phyloP scores from a whole-genome alignment of 2,113 vertebrate genomes.

The Ochotona curzoniae region DNA sequence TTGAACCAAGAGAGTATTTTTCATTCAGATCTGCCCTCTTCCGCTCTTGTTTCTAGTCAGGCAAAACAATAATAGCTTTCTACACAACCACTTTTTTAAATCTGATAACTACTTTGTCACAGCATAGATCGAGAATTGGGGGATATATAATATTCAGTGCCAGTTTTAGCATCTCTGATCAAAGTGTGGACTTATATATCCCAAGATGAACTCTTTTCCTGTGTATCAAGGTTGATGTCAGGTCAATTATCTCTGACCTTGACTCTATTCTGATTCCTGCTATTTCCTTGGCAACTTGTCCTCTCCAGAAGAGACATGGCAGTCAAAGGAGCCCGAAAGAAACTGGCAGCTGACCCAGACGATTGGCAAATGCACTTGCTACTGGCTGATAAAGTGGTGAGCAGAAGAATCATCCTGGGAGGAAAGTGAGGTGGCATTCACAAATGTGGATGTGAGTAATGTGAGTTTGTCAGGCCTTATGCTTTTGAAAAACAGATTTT shows the following conservation, averaged over 20 bases:
- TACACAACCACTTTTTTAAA: background rate
- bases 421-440: slow-evolving; percentile 64
- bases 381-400: slow-evolving; percentile 54
- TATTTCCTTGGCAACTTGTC: slow-evolving; percentile 61
- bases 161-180: background rate
- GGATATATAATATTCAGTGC: background rate
- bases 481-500: slow-evolving; percentile 73
- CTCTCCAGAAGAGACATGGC: slow-evolving; percentile 55
- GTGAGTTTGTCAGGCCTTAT: slow-evolving; percentile 58
- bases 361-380: slow-evolving; percentile 63
- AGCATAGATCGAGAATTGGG: background rate
- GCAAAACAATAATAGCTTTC: background rate
- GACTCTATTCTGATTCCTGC: slow-evolving; percentile 58
- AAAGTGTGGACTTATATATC: background rate
- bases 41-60: background rate
- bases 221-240: background rate
- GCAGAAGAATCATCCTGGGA: slow-evolving; percentile 44
- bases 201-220: slow-evolving; percentile 12
- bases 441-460: slow-evolving; percentile 72
- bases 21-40: background rate
- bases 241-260: slow-evolving; percentile 63
- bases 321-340: slow-evolving; percentile 58
- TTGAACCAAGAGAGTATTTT: background rate
- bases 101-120: background rate
- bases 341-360: slow-evolving; percentile 61